Conservation (phyloP, 30 jellyfish, hydroid and myxozoan species). For the Turritopsis dohrnii region DNA sequence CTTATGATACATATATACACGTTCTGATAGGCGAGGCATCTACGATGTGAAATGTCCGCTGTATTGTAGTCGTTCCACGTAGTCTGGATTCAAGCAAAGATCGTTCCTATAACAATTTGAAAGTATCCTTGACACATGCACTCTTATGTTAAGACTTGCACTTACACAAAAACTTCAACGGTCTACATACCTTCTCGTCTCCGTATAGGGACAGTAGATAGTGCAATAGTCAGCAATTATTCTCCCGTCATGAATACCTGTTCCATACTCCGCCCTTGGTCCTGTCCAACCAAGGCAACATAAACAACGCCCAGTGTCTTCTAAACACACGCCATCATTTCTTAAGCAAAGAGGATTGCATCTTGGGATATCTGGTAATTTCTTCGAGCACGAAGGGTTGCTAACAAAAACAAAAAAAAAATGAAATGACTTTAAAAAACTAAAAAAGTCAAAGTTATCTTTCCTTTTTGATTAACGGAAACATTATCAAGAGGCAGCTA, state of each 20-base stretch:
- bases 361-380: not conserved
- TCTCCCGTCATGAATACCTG: not conserved
- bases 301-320: conserved; percentile 28
- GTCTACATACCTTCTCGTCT: conserved; percentile 6
- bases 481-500: not conserved
- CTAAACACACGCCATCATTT: conserved; percentile 22
- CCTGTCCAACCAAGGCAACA: conserved; percentile 44
- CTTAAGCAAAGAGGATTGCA: conserved; percentile 23
- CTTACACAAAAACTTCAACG: no score
- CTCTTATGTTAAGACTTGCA: no score
- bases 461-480: not conserved
- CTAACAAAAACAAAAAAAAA: conserved; percentile 12
- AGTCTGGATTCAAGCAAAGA: not conserved
- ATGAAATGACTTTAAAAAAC: no score
- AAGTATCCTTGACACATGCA: not conserved
- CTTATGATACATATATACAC: not conserved
- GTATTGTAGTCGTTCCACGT: conserved; percentile 1
- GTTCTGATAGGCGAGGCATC: not conserved
- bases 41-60: not conserved
- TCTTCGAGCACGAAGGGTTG: conserved; percentile 16
- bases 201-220: conserved; percentile 1
- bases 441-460: no score
- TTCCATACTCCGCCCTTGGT: conserved; percentile 11
- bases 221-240: conserved; percentile 11
- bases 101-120: not conserved